A percentile compares a stretch with the other conserved stretches of the same genome.
These are phyloP conservation scores for Kryptolebias marmoratus DNA, from an alignment of 2,113 vertebrate species.

Conservation along the genomic window DNA sequence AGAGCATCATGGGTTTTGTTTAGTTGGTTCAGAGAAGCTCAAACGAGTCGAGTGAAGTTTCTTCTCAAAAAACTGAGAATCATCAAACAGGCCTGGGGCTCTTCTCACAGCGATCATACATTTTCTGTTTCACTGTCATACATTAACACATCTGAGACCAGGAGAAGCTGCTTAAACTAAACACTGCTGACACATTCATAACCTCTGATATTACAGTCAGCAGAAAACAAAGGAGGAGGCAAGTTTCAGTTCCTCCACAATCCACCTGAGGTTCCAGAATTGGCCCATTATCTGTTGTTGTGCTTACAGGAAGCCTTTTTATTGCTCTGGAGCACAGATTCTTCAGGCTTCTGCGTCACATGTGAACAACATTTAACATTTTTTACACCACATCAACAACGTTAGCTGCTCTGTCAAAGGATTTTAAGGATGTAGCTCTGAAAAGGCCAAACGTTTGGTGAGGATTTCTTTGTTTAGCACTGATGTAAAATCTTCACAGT, in stretches of 20 bases:
- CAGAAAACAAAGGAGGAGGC: conserved; percentile 15
- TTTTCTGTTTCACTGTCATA: background rate
- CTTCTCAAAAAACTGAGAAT: conserved; percentile 15
- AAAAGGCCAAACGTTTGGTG: background rate
- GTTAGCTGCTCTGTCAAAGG: too few species aligned
- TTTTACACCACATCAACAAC: background rate
- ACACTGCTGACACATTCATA: conserved; percentile 36
- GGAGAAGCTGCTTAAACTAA: conserved; percentile 16
- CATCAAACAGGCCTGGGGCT: conserved; percentile 17
- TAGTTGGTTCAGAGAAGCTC: background rate
- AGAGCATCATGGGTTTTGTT: background rate
- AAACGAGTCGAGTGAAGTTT: background rate
- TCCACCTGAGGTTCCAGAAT: conserved; percentile 26
- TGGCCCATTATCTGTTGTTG: background rate
- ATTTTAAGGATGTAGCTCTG: background rate
- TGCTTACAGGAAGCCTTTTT: background rate
- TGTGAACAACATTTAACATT: background rate
- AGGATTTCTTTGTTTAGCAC: background rate
- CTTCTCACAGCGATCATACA: conserved; percentile 7
- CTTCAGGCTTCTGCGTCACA: background rate
- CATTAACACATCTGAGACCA: conserved; percentile 11
- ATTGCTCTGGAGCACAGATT: background rate
- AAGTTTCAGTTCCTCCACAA: conserved; percentile 13
- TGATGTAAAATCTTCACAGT: background rate
- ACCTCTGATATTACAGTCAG: conserved; percentile 27